These are phyloP conservation scores for Calidris pygmaea DNA, from an alignment of 2,113 vertebrate genomes.

Conservation along the genomic window DNA sequence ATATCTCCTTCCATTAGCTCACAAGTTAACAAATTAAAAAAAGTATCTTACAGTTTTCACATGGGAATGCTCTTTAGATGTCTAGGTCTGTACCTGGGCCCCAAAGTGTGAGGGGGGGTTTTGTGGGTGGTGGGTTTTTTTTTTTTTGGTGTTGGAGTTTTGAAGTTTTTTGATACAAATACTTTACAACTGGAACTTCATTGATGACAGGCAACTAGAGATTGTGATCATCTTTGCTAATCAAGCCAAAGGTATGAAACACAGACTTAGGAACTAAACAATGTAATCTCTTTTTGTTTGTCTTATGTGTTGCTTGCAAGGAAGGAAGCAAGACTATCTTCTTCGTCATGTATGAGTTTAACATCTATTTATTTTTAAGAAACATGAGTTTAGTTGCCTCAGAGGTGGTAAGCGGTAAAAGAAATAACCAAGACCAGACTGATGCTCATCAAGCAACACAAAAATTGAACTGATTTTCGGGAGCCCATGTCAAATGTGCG, in stretches of 20 bases:
- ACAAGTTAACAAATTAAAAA: not conserved
- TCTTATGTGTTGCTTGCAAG: not conserved
- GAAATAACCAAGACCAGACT: not conserved
- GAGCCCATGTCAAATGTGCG: not conserved
- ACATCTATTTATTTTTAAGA: not conserved
- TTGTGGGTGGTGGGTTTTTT: rapidly evolving
- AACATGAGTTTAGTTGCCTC: not conserved
- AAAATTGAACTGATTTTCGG: not conserved
- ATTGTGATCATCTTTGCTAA: not conserved
- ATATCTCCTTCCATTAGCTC: not conserved
- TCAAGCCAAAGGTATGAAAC: not conserved
- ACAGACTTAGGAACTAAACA: not conserved
- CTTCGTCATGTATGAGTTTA: not conserved
- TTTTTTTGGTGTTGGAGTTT: not conserved
- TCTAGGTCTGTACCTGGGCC: not conserved
- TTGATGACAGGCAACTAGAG: not conserved
- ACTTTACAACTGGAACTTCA: not conserved
- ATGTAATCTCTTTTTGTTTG: not conserved
- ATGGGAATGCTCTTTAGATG: not conserved
- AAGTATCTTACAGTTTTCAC: not conserved
- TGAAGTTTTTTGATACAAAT: not conserved
- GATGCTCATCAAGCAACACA: not conserved
- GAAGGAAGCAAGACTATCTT: not conserved
- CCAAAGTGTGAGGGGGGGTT: not conserved
- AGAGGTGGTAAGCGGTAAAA: not conserved